A percentile compares a stretch with the other conserved stretches of the same genome.
These are phyloP conservation scores for Cantharis rufa DNA, from an alignment of 2,888 invertebrate genomes.

Conservation along the genomic window DNA sequence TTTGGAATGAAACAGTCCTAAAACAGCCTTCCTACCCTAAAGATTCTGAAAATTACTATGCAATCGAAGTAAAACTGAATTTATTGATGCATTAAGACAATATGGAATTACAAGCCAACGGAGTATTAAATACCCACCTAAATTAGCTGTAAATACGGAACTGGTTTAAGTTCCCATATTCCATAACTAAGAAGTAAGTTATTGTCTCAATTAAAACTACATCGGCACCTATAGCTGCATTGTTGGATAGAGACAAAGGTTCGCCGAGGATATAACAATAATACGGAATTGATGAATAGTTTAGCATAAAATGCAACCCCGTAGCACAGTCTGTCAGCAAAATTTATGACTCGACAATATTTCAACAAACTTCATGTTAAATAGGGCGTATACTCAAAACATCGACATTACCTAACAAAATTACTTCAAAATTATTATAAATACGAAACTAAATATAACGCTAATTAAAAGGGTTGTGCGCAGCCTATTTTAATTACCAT, in stretches of 20 bases:
- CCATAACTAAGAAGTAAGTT: slow-evolving; percentile 4
- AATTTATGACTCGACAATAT: slow-evolving; percentile 6
- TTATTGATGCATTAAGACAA: not conserved
- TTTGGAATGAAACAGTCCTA: not conserved
- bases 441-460: not conserved
- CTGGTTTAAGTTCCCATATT: not conserved
- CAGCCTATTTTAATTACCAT: not conserved
- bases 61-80: not conserved
- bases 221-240: slow-evolving; percentile 1
- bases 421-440: not conserved
- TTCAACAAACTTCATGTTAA: slow-evolving; percentile 2
- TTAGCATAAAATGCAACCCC: slow-evolving; percentile 7
- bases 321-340: not conserved
- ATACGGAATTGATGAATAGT: slow-evolving; percentile 16
- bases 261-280: slow-evolving; percentile 10
- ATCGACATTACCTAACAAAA: not conserved
- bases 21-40: not conserved
- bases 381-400: not conserved
- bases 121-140: not conserved
- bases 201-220: slow-evolving; percentile 15
- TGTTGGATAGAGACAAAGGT: slow-evolving; percentile 11
- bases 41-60: not conserved
- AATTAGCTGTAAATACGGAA: not conserved
- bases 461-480: not conserved
- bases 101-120: not conserved